Evolutionary conservation across 2,797 vertebrate genomes (phyloP).

Genomic region (Lates japonicus): DNA sequence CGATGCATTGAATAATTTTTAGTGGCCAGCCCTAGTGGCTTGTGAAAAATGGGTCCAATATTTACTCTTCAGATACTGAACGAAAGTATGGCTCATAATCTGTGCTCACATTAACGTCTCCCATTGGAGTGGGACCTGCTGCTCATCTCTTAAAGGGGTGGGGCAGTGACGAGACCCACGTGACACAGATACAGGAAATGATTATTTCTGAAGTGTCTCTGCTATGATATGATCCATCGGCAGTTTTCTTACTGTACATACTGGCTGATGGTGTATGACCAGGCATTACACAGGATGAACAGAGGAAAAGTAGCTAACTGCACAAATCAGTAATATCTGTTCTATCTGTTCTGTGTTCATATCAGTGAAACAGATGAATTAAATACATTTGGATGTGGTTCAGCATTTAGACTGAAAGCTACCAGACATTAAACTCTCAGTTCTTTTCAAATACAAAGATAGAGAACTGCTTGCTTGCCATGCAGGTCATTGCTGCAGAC

Average conservation of each 20-base stretch:
- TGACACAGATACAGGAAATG: too few species aligned
- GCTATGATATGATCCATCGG: background rate
- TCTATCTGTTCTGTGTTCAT: background rate
- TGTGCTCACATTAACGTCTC: too few species aligned
- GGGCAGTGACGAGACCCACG: background rate
- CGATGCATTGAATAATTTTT: too few species aligned
- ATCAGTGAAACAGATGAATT: conserved; percentile 21
- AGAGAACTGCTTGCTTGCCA: conserved; percentile 39
- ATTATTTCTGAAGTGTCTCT: background rate
- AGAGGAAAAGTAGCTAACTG: background rate
- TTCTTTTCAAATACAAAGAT: conserved; percentile 59
- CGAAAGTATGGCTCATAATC: too few species aligned
- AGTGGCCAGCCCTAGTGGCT: too few species aligned
- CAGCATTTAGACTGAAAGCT: conserved; percentile 33
- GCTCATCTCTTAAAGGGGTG: too few species aligned
- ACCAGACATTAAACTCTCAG: conserved; percentile 53
- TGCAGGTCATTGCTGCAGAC: conserved; percentile 62
- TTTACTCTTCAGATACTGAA: too few species aligned
- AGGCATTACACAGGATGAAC: background rate
- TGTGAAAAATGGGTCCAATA: too few species aligned
- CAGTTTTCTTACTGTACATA: too few species aligned
- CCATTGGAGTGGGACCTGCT: too few species aligned
- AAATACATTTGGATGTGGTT: background rate
- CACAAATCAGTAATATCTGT: background rate
- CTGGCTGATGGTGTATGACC: background rate